phyloP scores from a whole-genome alignment of 2,888 invertebrate species.

The Hyposoter didymator region DNA sequence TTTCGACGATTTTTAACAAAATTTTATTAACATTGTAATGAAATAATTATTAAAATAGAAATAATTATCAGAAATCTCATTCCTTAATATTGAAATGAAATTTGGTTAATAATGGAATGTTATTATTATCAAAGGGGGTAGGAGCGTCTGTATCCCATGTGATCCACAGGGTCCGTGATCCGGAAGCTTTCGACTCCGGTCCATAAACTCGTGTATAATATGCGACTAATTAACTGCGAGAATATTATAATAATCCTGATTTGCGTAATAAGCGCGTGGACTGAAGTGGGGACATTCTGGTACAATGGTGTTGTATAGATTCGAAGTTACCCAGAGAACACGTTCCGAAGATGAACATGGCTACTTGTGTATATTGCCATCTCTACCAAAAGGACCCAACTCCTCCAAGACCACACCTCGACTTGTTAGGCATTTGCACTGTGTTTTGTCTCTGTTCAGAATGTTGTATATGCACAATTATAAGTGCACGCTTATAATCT shows the following conservation, averaged over 20 bases:
- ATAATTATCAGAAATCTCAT: too few species aligned
- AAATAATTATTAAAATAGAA: too few species aligned
- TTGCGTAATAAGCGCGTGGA: conserved; percentile 40
- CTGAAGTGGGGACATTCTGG: conserved; percentile 4
- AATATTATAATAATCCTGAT: conserved; percentile 56
- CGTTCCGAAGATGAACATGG: neutral
- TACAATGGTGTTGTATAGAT: conserved; percentile 37
- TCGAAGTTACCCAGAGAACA: conserved; percentile 20
- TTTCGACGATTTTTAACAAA: too few species aligned
- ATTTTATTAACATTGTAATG: too few species aligned
- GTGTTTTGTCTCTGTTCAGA: neutral
- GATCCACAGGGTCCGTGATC: neutral
- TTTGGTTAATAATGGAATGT: too few species aligned
- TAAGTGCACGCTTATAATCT: conserved; percentile 27
- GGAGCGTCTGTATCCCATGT: neutral
- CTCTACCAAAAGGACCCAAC: conserved; percentile 11
- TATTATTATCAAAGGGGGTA: too few species aligned
- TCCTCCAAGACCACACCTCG: neutral
- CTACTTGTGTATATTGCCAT: neutral
- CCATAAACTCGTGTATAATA: conserved; percentile 41
- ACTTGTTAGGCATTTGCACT: neutral
- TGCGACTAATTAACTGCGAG: conserved; percentile 56
- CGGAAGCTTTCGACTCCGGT: neutral
- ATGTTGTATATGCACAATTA: conserved; percentile 26
- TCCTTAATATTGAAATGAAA: too few species aligned